Evolutionary conservation across 2,888 invertebrate genomes (phyloP).

Genomic region (Phortica okadai): DNA sequence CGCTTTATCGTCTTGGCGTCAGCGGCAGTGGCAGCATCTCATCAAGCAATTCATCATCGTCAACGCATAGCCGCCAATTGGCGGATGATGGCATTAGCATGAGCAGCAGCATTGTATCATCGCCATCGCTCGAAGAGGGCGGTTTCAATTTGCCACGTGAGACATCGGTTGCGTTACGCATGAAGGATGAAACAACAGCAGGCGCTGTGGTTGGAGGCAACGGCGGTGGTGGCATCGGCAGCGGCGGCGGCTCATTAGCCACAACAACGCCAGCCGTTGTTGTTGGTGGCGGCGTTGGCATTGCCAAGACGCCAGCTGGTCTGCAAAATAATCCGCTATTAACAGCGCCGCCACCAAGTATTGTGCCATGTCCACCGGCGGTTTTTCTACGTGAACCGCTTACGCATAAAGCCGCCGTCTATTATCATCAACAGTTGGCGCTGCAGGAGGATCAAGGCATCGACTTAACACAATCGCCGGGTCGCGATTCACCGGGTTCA

Average conservation of each 20-base stretch:
- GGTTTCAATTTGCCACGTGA: conserved; percentile 76
- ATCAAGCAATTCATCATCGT: conserved; percentile 62
- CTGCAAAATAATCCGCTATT: conserved; percentile 50
- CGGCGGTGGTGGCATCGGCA: conserved; percentile 27
- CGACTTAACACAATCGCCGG: conserved; percentile 93
- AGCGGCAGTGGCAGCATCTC: conserved; percentile 22
- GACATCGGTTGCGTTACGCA: conserved; percentile 75
- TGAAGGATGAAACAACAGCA: conserved; percentile 66
- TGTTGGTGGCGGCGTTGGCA: conserved; percentile 76
- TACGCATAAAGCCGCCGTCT: conserved; percentile 86
- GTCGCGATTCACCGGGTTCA: conserved; percentile 94
- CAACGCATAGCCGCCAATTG: conserved; percentile 53
- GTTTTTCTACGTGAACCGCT: conserved; percentile 82
- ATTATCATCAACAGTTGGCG: conserved; percentile 89
- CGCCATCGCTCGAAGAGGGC: conserved; percentile 77
- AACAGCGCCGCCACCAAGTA: conserved; percentile 57
- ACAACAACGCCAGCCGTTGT: conserved; percentile 78
- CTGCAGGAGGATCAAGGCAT: conserved; percentile 92
- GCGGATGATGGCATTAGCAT: conserved; percentile 71
- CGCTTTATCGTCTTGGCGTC: conserved; percentile 66
- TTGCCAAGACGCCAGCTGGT: conserved; percentile 40
- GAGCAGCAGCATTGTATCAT: conserved; percentile 75
- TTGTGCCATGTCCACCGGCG: conserved; percentile 81
- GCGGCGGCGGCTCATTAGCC: conserved; percentile 32
- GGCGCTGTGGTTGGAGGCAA: conserved; percentile 31